Evolutionary conservation across 2,113 vertebrate species (phyloP), one percentile per base, ranked within the genome.

Genomic region (Zosterops japonicus): DNA sequence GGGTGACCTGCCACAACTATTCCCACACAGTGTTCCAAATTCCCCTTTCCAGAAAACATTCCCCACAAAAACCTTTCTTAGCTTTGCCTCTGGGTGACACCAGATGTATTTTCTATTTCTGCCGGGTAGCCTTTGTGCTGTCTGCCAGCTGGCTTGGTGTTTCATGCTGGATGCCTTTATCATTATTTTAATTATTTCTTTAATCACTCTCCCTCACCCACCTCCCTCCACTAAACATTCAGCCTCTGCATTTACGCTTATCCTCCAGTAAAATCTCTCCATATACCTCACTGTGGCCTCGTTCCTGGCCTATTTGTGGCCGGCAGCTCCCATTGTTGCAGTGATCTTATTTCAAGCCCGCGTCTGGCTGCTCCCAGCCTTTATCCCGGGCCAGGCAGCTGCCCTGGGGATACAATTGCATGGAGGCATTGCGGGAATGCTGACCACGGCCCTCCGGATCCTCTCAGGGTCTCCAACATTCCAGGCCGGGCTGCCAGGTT

Each of bases 271-370:
- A 79, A 72, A 77, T 1, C 31, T 44, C 63, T 59, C 39, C 50
- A 14, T 12, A 28, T 28, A 14, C 65, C 16, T 33, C 56, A 9
- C 84, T 64, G 60, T 36, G 77, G 44, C 79, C 75, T 83, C 4
- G 17, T 8, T 60, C 50, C 70, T 42, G 74, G 29, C 36, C 80
- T 50, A 31, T 49, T 61, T 18, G 39, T 4, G 39, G 67, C 71
- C 31, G 3, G 68, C 87, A 77, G 76, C 87, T 90, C 94, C 92
- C 80, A 71, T 95, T 89, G 94, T 90, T n/a, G 36, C 72, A 52
- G 65, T 4, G 81, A 69, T 96, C 93, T 49, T 33, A 16, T 93
- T 95, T 88, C 88, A 89, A 44, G 35, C 39, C 35, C 21, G 22
- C 0, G 17, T 3, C 64, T 50, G 83, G 14, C 74, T 79, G 94